Conservation (phyloP, 2,888 invertebrate species). For the Hesperia comma region DNA sequence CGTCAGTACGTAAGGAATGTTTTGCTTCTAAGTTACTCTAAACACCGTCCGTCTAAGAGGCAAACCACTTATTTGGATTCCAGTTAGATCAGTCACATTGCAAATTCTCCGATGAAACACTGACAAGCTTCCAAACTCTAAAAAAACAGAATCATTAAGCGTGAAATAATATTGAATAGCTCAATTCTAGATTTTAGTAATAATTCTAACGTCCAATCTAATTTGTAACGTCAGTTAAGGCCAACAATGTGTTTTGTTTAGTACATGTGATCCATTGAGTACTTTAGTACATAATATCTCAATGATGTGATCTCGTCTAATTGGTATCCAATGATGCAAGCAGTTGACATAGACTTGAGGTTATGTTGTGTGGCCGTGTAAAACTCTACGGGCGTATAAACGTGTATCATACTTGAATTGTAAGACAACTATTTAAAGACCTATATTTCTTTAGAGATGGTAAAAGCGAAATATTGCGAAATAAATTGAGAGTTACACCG, state of each 20-base stretch:
- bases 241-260: not conserved
- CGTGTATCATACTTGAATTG: conserved; percentile 7
- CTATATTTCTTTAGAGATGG: not conserved
- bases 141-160: not conserved
- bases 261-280: not conserved
- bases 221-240: not conserved
- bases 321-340: conserved; percentile 19
- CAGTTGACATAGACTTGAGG: conserved; percentile 18
- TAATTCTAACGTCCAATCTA: not conserved
- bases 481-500: too few relatives aligned
- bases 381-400: conserved; percentile 1
- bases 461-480: too few relatives aligned
- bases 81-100: conserved; percentile 6
- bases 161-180: not conserved
- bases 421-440: not conserved
- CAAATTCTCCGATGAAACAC: not conserved
- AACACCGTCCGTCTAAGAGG: conserved; percentile 15
- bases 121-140: not conserved
- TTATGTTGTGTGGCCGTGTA: not conserved
- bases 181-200: not conserved
- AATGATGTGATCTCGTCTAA: conserved; percentile 12
- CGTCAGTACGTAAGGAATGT: conserved; percentile 46
- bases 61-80: conserved; percentile 16
- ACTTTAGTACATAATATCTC: too few relatives aligned
- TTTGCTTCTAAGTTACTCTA: not conserved